Evolutionary conservation across 2,113 vertebrate species (phyloP).

Genomic region (Nyctibius bracteatus): DNA sequence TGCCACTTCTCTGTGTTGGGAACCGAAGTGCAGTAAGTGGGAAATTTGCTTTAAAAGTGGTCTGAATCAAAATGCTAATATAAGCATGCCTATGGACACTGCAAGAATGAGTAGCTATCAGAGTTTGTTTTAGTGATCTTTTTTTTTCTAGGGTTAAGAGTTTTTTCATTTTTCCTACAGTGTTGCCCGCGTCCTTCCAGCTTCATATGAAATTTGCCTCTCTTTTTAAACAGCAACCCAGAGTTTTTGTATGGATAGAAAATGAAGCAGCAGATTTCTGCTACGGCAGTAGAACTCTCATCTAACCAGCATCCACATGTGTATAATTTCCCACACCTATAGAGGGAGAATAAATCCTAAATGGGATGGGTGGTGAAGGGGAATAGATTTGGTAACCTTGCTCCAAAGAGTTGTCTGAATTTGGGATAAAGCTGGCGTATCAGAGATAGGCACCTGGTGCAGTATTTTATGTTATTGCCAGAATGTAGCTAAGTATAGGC

Average conservation of each 20-base stretch:
- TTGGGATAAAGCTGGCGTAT: not conserved
- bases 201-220: not conserved
- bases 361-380: not conserved
- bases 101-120: not conserved
- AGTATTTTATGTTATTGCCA: not conserved
- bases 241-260: not conserved
- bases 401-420: not conserved
- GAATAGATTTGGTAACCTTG: not conserved
- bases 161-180: not conserved
- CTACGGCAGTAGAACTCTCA: not conserved
- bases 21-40: not conserved
- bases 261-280: not conserved
- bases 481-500: not conserved
- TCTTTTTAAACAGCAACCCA: not conserved
- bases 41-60: not conserved
- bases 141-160: fast-evolving
- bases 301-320: not conserved
- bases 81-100: fast-evolving
- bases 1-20: not conserved
- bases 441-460: not conserved
- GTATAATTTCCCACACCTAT: not conserved
- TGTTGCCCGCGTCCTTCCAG: not conserved
- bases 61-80: not conserved
- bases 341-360: not conserved
- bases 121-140: not conserved